Evolutionary conservation across 2,888 invertebrate species (phyloP), one percentile per base, ranked within the genome.

Genomic region (Morpho deidamia): DNA sequence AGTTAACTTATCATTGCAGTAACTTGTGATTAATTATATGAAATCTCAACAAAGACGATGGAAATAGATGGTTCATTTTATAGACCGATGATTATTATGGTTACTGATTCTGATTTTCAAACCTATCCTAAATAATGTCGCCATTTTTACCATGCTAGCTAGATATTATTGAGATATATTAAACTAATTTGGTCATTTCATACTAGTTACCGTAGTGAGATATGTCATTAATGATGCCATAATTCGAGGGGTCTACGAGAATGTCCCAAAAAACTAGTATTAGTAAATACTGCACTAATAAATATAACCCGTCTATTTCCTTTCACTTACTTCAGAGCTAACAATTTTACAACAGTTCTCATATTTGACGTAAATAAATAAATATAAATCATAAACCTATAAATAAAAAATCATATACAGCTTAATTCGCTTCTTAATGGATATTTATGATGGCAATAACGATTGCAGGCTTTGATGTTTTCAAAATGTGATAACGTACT

Each of bases 231-330:
- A n/a, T n/a, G 84, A 82, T 80, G 69, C 71, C 69, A 70, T 68
- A 73, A 75, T 74, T 65, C 72, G 63, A 73, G 72, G 65, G 72
- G 75, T 81, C 82, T 79, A 80, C 86, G 77, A 91, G 89, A 86
- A 94, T 94, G 94, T 92, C 94, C 76, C 94, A 94, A 83, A 93
- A 92, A 90, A 92, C 92, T 86, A 93, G 92, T 89, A 92, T n/a
- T 94, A 74, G 91, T 94, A 90, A 94, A 94, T 91, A n/a, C n/a
- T n/a, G n/a, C n/a, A n/a, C n/a, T n/a, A n/a, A n/a, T n/a, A n/a
- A n/a, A n/a, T n/a, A n/a, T n/a, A n/a, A n/a, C n/a, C n/a, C n/a
- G n/a, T n/a, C n/a, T n/a, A n/a, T n/a, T n/a, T n/a, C n/a, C n/a
- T n/a, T n/a, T n/a, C n/a, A n/a, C n/a, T n/a, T n/a, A n/a, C n/a